Conservation (phyloP, 2,113 vertebrate species). For the Leptocoma aspasia region DNA sequence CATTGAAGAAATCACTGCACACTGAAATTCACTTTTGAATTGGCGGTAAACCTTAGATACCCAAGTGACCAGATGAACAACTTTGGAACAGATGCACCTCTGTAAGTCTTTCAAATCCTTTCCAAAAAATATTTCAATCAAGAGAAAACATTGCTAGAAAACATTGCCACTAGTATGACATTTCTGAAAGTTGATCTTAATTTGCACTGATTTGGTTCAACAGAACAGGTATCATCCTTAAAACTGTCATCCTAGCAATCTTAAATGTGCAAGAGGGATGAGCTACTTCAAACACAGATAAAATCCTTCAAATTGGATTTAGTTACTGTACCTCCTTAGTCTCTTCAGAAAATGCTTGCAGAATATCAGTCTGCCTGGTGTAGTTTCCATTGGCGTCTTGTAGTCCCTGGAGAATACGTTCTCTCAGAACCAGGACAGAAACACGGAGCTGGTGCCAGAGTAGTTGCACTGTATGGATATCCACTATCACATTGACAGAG, state of each 20-base stretch:
- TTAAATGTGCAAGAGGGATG: background rate
- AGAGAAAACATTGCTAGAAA: background rate
- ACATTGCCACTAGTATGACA: background rate
- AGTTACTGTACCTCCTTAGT: slow-evolving; percentile 83
- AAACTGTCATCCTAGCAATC: background rate
- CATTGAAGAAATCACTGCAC: background rate
- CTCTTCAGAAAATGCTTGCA: slow-evolving; percentile 94
- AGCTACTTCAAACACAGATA: background rate
- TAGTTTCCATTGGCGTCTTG: slow-evolving; percentile 99
- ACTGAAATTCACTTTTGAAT: background rate
- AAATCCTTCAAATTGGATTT: background rate
- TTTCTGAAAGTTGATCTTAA: background rate
- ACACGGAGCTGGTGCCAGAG: slow-evolving; percentile 99
- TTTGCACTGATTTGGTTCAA: background rate
- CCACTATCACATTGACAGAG: slow-evolving; percentile 96
- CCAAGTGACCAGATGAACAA: accelerated
- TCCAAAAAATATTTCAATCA: background rate
- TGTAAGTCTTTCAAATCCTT: background rate
- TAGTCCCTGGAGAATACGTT: slow-evolving; percentile 95
- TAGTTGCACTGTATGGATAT: slow-evolving; percentile 92
- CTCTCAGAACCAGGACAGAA: slow-evolving; percentile 93
- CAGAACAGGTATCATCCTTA: background rate
- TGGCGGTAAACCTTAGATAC: background rate
- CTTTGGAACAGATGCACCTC: background rate
- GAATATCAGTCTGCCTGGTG: slow-evolving; percentile 94